Base-by-base conservation (phyloP, 2,888 invertebrate species). In the Mesoligia furuncula region DNA sequence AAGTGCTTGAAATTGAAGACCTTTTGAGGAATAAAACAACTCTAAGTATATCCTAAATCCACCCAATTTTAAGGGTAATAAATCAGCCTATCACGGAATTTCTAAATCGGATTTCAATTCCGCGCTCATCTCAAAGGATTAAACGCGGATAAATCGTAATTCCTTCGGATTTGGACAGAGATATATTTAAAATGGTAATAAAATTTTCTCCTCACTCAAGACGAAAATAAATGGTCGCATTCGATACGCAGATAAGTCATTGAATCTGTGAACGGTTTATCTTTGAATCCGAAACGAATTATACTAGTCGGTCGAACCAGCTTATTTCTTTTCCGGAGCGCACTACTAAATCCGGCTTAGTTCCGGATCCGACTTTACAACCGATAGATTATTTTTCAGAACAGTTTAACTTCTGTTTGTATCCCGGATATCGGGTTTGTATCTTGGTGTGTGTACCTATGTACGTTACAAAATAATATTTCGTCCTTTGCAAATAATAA, bases 401-500 rank as follows among this genome's bases (percentile, higher is more conserved):
- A 17, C n/a, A 80, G 75, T 74, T 66, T 5, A 8, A 57, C 48
- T 65, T 81, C 59, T 45, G 36, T 24, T 42, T 45, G 27, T 64
- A 36, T 59, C 8, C 2, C 31, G 31, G 31, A 31, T 31, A 31
- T 31, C 31, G 31, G 0, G 31, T 31, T 31, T 31, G 31, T 31
- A 31, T 31, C 2, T 39, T 66, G 20, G 15, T 39, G 27, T 39
- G 3, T 54, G n/a, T 72, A 4, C n/a, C n/a, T n/a, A n/a, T n/a
- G 24, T 45, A 42, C 61, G 73, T 71, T 82, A 36, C 36, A n/a
- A 77, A 69, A 82, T 83, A 75, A 67, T 79, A 83, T 79, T 75
- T 24, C 9, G 39, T 85, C 72, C 83, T 78, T 69, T 79, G 83
- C 64, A 78, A 85, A 85, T 85, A 84, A 65, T 59, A 45, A 9